Evolutionary conservation across 2,888 invertebrate species (phyloP).

Genomic region (Himalopsyche tibetana): DNA sequence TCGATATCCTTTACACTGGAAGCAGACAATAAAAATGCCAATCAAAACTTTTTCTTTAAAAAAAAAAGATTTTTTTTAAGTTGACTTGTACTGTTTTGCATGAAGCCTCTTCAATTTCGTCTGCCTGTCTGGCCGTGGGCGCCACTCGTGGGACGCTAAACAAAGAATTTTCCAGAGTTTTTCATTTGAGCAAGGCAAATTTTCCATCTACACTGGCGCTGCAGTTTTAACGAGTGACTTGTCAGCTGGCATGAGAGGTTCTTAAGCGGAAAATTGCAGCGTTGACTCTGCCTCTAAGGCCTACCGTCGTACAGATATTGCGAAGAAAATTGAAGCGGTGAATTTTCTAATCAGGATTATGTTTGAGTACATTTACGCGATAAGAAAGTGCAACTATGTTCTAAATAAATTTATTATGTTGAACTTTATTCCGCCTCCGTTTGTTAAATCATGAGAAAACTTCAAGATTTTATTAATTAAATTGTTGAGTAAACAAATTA

Average conservation of each 20-base stretch:
- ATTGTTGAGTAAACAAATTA: too few relatives aligned
- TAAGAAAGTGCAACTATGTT: too few relatives aligned
- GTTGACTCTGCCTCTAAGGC: constrained; percentile 22
- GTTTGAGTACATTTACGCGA: too few relatives aligned
- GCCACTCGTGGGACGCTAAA: not conserved
- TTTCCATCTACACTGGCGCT: constrained; percentile 9
- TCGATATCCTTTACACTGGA: too few relatives aligned
- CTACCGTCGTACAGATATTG: not conserved
- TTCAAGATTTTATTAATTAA: too few relatives aligned
- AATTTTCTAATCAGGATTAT: not conserved
- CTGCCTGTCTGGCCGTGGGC: not conserved
- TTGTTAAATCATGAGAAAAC: too few relatives aligned
- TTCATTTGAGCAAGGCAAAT: constrained; percentile 29
- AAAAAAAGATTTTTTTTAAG: not conserved
- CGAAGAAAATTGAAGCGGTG: not conserved
- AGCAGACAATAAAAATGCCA: too few relatives aligned
- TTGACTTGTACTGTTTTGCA: not conserved
- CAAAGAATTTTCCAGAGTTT: constrained; percentile 24
- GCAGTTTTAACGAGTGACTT: constrained; percentile 51
- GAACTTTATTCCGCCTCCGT: too few relatives aligned
- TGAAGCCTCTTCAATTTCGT: not conserved
- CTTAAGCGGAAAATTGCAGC: constrained; percentile 53
- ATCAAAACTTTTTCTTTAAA: too few relatives aligned
- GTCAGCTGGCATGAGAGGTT: constrained; percentile 44
- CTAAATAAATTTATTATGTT: too few relatives aligned